Evolutionary conservation across 2,113 vertebrate species (phyloP).

Genomic region (Aphelocoma coerulescens): DNA sequence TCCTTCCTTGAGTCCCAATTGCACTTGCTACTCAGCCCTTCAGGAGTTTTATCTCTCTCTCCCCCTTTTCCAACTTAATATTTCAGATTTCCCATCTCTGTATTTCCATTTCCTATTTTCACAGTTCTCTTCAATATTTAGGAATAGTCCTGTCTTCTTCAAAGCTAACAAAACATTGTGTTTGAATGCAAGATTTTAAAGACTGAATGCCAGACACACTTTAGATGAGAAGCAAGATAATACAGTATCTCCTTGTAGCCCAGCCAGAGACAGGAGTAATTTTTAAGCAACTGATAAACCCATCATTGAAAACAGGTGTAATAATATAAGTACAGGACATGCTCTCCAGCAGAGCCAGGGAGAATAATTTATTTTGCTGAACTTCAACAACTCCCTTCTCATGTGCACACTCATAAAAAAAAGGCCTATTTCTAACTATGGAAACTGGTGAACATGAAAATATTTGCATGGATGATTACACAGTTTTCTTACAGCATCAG

Average conservation of each 20-base stretch:
- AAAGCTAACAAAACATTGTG: background rate
- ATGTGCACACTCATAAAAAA: background rate
- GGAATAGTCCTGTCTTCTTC: background rate
- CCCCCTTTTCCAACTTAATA: background rate
- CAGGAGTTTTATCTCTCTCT: background rate
- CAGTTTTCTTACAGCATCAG: background rate
- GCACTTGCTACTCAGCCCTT: background rate
- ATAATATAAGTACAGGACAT: background rate
- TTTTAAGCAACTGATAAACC: conserved; percentile 40
- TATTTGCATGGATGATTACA: background rate
- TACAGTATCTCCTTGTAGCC: background rate
- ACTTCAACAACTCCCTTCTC: background rate
- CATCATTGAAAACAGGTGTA: conserved; percentile 45
- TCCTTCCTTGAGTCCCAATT: background rate
- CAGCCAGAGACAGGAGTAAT: background rate
- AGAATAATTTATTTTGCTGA: background rate
- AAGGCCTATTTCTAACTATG: background rate
- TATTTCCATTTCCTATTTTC: background rate
- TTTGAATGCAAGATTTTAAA: background rate
- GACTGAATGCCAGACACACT: background rate
- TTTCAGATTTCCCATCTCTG: background rate
- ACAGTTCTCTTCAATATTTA: background rate
- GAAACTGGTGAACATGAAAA: background rate
- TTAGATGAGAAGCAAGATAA: conserved; percentile 12
- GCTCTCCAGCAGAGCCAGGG: background rate